Base-by-base conservation (phyloP, 2,797 vertebrate species). In the Cuniculus paca region DNA sequence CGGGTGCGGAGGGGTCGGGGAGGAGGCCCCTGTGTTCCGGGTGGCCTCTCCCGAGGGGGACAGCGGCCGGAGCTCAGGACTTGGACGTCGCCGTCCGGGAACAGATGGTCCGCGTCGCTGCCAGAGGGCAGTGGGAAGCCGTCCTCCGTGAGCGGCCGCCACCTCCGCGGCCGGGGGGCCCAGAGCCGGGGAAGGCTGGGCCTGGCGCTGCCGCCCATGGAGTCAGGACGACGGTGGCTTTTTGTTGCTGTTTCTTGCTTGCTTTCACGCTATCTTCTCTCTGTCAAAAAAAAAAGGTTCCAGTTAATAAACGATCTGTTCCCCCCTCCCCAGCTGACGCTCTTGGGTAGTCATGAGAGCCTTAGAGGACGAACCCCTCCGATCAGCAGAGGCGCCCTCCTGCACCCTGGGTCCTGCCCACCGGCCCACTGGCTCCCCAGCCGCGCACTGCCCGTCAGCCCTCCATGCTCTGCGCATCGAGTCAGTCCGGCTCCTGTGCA, bases 101-200 rank as follows among this genome's bases (percentile, higher is more conserved):
- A 96, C 96, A 94, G 96, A 95, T 95, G 97, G 86, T 48, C 68
- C 36, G 85, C 22, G 24, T 82, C 13, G 16, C 52, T 96, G 95
- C 91, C 96, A 95, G 95, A 83, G 95, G 86, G 88, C 95, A 65
- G 87, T 58, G 45, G 87, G 90, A 93, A 93, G 77, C 68, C 52
- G 52, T 50, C 75, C 74, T 77, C 58, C n/a, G 22, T 58, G 78
- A 74, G 91, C 19, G 10, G 8, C 70, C 22, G 77, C 68, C 50
- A 75, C 58, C 26, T 52, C 72, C 17, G 9, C 19, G 60, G 34
- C 50, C 31, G 52, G 70, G 81, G 28, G 42, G n/a, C n/a, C 56
- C 39, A n/a, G 48, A 52, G 75, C 9, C 31, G 28, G 42, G 72
- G 17, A 6, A 48, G 42, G 72, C 45, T 14, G 39, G 70, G 42